Evolutionary conservation across 2,888 invertebrate genomes (phyloP).

Genomic region (Sericinus montela): DNA sequence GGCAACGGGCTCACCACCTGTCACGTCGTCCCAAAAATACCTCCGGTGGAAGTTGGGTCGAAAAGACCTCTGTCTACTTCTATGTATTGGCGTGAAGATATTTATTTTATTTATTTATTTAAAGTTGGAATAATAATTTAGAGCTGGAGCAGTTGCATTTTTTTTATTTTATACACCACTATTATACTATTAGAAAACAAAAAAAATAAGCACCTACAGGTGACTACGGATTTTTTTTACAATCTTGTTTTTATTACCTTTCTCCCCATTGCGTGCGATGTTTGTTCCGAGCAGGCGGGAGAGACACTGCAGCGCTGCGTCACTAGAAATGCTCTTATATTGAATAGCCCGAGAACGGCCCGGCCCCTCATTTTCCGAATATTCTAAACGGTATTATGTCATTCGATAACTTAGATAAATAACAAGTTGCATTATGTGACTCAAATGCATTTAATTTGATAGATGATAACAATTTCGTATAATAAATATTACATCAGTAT

Average conservation of each 20-base stretch:
- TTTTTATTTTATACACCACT: too few species aligned
- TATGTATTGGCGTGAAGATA: too few species aligned
- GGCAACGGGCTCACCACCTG: too few species aligned
- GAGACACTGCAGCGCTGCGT: slow-evolving; percentile 56
- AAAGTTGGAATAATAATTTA: too few species aligned
- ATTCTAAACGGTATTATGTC: slow-evolving; percentile 43
- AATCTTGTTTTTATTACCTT: slow-evolving; percentile 46
- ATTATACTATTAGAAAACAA: too few species aligned
- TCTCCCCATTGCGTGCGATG: slow-evolving; percentile 59
- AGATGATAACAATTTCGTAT: not conserved
- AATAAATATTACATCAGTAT: slow-evolving; percentile 7
- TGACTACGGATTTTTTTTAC: not conserved
- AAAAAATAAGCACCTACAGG: too few species aligned
- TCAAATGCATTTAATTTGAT: slow-evolving; percentile 1
- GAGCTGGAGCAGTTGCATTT: too few species aligned
- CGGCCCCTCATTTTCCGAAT: slow-evolving; percentile 26
- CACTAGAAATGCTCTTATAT: slow-evolving; percentile 54
- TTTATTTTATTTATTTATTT: too few species aligned
- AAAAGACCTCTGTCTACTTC: too few species aligned
- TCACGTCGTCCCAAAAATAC: too few species aligned
- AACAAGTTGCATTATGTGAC: slow-evolving; percentile 4
- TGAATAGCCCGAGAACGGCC: slow-evolving; percentile 34
- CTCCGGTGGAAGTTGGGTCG: too few species aligned
- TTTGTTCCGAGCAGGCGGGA: slow-evolving; percentile 50
- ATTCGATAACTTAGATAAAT: slow-evolving; percentile 20